phyloP scores from a whole-genome alignment of 2,113 vertebrate species.

The Poeciliopsis retropinna region DNA sequence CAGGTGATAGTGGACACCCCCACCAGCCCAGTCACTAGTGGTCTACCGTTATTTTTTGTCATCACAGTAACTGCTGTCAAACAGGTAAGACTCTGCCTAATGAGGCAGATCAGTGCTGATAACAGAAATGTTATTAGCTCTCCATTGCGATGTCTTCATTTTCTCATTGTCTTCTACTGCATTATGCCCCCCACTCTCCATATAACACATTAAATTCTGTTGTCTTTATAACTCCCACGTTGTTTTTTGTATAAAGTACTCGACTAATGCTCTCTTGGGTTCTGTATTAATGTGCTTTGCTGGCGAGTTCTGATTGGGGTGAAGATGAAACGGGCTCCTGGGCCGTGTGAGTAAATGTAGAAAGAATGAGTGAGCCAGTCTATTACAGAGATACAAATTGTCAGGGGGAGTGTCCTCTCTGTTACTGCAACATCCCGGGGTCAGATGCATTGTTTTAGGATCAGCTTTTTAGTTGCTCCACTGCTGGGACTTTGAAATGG shows the following conservation, averaged over 20 bases:
- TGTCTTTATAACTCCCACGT: constrained; percentile 32
- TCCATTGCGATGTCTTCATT: constrained; percentile 24
- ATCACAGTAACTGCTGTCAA: constrained; percentile 98
- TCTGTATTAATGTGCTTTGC: constrained; percentile 50
- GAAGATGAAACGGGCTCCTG: constrained; percentile 44
- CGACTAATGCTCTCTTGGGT: constrained; percentile 53
- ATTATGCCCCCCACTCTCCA: background rate
- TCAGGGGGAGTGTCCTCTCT: constrained; percentile 34
- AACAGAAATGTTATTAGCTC: constrained; percentile 6
- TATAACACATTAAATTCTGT: constrained; percentile 18
- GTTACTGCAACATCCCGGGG: constrained; percentile 34
- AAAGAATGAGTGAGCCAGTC: constrained; percentile 24
- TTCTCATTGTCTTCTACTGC: constrained; percentile 15
- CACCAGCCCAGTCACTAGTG: constrained; percentile 96
- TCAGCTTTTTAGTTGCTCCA: constrained; percentile 44
- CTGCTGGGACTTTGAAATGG: constrained; percentile 55
- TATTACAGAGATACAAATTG: constrained; percentile 55
- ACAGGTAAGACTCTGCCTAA: constrained; percentile 82
- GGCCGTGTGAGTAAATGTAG: constrained; percentile 41
- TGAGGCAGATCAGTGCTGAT: constrained; percentile 6
- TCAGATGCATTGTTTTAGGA: constrained; percentile 68
- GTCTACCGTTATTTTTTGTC: constrained; percentile 97
- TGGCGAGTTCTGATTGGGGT: constrained; percentile 54
- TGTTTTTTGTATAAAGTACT: constrained; percentile 51
- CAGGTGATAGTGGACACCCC: constrained; percentile 98